These are phyloP conservation scores for Arbacia lixula DNA, from an alignment of 53 echinoderm and acorn worm species.

Conservation along the genomic window DNA sequence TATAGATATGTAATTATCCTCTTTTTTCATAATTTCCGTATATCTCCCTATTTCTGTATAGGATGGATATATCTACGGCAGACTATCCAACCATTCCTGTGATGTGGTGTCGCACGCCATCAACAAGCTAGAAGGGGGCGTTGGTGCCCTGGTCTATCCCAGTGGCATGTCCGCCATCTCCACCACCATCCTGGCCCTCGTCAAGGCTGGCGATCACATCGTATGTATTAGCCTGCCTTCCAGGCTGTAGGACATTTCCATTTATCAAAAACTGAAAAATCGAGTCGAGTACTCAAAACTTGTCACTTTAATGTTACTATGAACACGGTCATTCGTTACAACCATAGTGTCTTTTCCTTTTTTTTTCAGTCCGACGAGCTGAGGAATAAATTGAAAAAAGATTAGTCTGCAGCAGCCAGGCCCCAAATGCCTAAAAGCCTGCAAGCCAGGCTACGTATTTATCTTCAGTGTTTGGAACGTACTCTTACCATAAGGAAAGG, in stretches of 20 bases:
- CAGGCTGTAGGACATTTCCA: no score
- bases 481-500: no score
- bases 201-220: constrained; percentile 88
- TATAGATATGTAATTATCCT: no score
- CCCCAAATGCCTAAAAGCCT: no score
- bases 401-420: no score
- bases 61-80: constrained; percentile 92
- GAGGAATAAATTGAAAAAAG: no score
- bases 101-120: constrained; percentile 84
- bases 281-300: no score
- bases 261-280: no score
- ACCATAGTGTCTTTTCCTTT: not conserved
- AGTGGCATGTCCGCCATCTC: constrained; percentile 91
- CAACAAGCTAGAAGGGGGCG: constrained; percentile 88
- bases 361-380: no score
- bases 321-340: not conserved
- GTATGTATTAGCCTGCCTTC: constrained; percentile 50
- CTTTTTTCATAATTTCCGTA: not conserved
- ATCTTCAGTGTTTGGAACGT: no score
- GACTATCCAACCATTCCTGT: constrained; percentile 81
- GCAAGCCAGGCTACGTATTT: no score
- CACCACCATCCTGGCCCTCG: constrained; percentile 75
- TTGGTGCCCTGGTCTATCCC: constrained; percentile 70
- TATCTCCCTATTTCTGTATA: constrained; percentile 1
- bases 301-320: no score